Conservation (phyloP, 1,140 invertebrate genomes). For the Brachionus rotundiformis region DNA sequence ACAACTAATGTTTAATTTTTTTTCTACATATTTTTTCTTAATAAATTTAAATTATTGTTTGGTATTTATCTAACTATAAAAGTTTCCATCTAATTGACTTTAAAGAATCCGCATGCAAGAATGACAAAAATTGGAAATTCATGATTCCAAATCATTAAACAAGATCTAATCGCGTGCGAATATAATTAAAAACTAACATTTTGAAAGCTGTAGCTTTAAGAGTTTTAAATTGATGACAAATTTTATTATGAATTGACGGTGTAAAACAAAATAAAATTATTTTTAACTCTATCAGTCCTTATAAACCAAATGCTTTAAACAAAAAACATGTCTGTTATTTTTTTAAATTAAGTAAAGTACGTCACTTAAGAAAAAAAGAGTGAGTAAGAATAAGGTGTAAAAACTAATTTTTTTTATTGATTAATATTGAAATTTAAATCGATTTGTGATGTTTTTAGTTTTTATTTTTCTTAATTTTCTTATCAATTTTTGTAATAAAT, state of each 20-base stretch:
- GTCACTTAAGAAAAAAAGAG: neutral
- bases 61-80: neutral
- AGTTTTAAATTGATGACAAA: neutral
- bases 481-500: constrained; percentile 16
- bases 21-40: neutral
- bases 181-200: neutral
- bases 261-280: neutral
- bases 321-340: too few relatives aligned
- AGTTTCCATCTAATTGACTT: neutral
- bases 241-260: neutral
- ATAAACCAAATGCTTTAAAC: too few relatives aligned
- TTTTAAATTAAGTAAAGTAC: neutral
- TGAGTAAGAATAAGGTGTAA: neutral
- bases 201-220: neutral
- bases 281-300: too few relatives aligned
- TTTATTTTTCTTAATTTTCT: neutral
- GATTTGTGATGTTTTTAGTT: neutral
- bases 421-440: constrained; percentile 1
- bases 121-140: constrained; percentile 2
- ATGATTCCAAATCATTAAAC: constrained; percentile 1
- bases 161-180: neutral
- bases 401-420: neutral
- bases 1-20: constrained; percentile 55
- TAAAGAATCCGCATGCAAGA: neutral
- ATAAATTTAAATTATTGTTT: neutral